Conservation (phyloP, 2,888 invertebrate species). For the Brachypalpus laphriformis region DNA sequence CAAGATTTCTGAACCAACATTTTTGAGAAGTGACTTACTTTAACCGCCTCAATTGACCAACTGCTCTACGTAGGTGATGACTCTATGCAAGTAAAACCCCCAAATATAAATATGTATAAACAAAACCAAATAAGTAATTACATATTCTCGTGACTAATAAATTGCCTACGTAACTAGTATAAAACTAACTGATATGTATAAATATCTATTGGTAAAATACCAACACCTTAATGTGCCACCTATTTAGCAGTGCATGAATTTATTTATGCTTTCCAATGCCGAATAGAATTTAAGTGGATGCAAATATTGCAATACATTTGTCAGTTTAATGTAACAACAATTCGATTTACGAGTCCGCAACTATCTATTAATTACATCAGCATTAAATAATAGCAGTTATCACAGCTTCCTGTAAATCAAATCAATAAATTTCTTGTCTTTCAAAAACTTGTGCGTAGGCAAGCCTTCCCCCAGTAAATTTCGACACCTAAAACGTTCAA, state of each 20-base stretch:
- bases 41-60: too few relatives aligned
- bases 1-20: too few relatives aligned
- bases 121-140: too few relatives aligned
- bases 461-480: conserved; percentile 10
- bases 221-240: not conserved
- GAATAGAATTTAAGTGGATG: not conserved
- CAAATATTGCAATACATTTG: not conserved
- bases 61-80: too few relatives aligned
- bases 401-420: conserved; percentile 40
- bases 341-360: not conserved
- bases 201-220: not conserved
- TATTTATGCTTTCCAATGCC: not conserved
- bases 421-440: conserved; percentile 32
- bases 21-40: too few relatives aligned
- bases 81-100: too few relatives aligned
- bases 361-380: conserved; percentile 15
- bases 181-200: too few relatives aligned
- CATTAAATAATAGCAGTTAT: conserved; percentile 40
- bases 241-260: not conserved
- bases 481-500: conserved; percentile 48
- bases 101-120: too few relatives aligned
- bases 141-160: too few relatives aligned
- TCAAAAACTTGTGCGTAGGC: conserved; percentile 1
- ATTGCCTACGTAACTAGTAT: too few relatives aligned
- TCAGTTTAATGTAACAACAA: not conserved